phyloP scores from a whole-genome alignment of 1,140 invertebrate species.

The Caenorhabditis elegans region WBcel235 BX284602.5:10309501-10310000 shows the following conservation, averaged over 20 bases:
- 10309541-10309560: no score
- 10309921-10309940: conserved; percentile 54
- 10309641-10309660: conserved; percentile 27
- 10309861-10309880: background rate
- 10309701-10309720: conserved; percentile 33
- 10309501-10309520: no score
- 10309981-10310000: conserved; percentile 56
- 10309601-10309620: no score
- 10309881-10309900: conserved; percentile 42
- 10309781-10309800: conserved; percentile 29
- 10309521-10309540: no score
- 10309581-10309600: background rate
- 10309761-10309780: conserved; percentile 26
- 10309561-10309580: no score
- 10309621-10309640: background rate
- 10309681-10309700: conserved; percentile 16
- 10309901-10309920: conserved; percentile 53
- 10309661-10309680: conserved; percentile 19
- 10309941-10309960: conserved; percentile 54
- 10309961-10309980: conserved; percentile 55
- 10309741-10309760: conserved; percentile 15
- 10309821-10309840: conserved; percentile 14
- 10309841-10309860: conserved; percentile 34
- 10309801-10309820: background rate
- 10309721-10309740: conserved; percentile 34